Conservation (phyloP, 2,888 invertebrate genomes). For the Epirrhoe tristata region DNA sequence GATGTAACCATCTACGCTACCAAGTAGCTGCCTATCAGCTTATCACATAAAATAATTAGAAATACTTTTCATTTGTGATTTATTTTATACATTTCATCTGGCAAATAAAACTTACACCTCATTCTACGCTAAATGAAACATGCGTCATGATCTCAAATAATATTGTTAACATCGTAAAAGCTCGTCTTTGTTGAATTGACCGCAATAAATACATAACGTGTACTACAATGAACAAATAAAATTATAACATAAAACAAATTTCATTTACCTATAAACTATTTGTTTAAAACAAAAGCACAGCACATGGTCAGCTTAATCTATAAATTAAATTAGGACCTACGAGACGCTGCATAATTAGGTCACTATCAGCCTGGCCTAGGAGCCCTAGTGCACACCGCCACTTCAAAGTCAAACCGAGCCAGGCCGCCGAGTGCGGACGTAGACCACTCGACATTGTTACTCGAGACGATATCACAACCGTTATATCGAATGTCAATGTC, state of each 20-base stretch:
- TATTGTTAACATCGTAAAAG: conserved; percentile 70
- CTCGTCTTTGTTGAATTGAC: conserved; percentile 74
- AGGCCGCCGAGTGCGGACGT: not conserved
- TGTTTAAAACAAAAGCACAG: conserved; percentile 85
- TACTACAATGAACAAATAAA: conserved; percentile 67
- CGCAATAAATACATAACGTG: conserved; percentile 78
- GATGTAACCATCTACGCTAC: conserved; percentile 78
- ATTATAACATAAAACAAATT: conserved; percentile 73
- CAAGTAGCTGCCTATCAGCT: conserved; percentile 75
- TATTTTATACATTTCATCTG: conserved; percentile 69
- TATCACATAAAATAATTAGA: conserved; percentile 73
- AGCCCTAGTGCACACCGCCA: conserved; percentile 73
- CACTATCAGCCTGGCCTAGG: conserved; percentile 77
- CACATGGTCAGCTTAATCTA: conserved; percentile 84
- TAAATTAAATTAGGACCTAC: conserved; percentile 78
- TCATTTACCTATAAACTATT: conserved; percentile 79
- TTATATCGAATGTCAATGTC: not conserved
- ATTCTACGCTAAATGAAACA: conserved; percentile 67
- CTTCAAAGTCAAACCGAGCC: conserved; percentile 52
- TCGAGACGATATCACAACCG: not conserved
- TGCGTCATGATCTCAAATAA: conserved; percentile 62
- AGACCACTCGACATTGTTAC: not conserved
- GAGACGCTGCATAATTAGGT: conserved; percentile 68
- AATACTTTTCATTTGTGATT: conserved; percentile 77
- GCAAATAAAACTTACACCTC: conserved; percentile 68